Conservation (phyloP, 2,888 invertebrate species). For the Oithona nana region DNA sequence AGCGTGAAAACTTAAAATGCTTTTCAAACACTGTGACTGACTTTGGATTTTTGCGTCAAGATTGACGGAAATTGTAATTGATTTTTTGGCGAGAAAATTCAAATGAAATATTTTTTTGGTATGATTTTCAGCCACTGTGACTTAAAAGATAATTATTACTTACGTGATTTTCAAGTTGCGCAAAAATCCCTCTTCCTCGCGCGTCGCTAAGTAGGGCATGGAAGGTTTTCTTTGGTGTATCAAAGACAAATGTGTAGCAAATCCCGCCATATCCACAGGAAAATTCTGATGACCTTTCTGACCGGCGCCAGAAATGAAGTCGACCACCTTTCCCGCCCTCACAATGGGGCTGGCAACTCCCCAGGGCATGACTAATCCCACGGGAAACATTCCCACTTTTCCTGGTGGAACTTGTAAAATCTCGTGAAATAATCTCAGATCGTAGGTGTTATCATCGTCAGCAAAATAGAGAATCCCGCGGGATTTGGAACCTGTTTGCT, state of each 20-base stretch:
- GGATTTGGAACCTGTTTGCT: slow-evolving; percentile 40
- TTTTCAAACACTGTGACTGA: too few species aligned
- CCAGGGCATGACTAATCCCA: slow-evolving; percentile 46
- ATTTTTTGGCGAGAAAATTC: too few species aligned
- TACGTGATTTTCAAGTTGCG: slow-evolving; percentile 42
- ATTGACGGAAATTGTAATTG: too few species aligned
- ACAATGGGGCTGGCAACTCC: slow-evolving; percentile 47
- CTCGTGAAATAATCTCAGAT: slow-evolving; percentile 52
- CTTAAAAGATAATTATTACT: too few species aligned
- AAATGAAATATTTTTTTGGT: too few species aligned
- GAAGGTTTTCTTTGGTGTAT: slow-evolving; percentile 27
- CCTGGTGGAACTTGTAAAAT: slow-evolving; percentile 37
- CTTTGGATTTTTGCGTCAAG: too few species aligned
- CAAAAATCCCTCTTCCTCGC: slow-evolving; percentile 58
- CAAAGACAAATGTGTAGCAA: slow-evolving; percentile 45
- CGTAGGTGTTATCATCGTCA: slow-evolving; percentile 63
- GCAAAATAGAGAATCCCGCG: slow-evolving; percentile 55
- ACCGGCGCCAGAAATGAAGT: slow-evolving; percentile 55
- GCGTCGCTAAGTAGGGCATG: slow-evolving; percentile 50
- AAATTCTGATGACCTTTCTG: slow-evolving; percentile 43
- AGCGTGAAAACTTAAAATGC: too few species aligned
- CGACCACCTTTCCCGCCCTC: slow-evolving; percentile 29
- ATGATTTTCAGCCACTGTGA: too few species aligned
- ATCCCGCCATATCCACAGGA: slow-evolving; percentile 66
- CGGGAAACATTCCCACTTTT: slow-evolving; percentile 64